A percentile compares a stretch with the other conserved stretches of the same genome.
These are phyloP conservation scores for Platysternon megacephalum DNA, from an alignment of 2,113 vertebrate species.

Conservation along the genomic window DNA sequence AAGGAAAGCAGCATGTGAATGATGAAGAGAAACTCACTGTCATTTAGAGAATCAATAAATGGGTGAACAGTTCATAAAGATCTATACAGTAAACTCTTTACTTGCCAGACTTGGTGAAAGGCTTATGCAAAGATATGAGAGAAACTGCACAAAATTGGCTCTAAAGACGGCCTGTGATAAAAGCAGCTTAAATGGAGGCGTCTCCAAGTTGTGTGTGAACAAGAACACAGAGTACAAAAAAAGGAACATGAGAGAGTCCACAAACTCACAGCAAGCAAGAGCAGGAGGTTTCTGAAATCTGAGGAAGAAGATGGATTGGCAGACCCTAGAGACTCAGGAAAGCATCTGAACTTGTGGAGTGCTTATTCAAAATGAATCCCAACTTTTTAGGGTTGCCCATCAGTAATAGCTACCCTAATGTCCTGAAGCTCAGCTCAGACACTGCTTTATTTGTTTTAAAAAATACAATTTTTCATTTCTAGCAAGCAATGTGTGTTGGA, in stretches of 20 bases:
- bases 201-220: background rate
- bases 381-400: background rate
- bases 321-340: background rate
- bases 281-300: accelerated
- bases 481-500: accelerated
- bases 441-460: background rate
- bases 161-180: accelerated
- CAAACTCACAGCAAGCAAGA: background rate
- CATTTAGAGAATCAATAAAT: conserved; percentile 52
- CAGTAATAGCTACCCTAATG: background rate
- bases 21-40: conserved; percentile 52
- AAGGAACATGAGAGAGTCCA: background rate
- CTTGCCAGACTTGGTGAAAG: background rate
- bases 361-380: background rate
- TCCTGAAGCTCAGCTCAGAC: background rate
- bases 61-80: conserved; percentile 54
- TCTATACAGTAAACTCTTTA: conserved; percentile 18
- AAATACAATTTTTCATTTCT: background rate
- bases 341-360: background rate
- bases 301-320: background rate
- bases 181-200: background rate
- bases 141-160: conserved; percentile 11
- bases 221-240: background rate
- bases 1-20: conserved; percentile 43
- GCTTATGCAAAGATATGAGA: background rate